Evolutionary conservation across 2,888 invertebrate genomes (phyloP), one percentile per base, ranked within the genome.

Genomic region (Conistra vaccinii): DNA sequence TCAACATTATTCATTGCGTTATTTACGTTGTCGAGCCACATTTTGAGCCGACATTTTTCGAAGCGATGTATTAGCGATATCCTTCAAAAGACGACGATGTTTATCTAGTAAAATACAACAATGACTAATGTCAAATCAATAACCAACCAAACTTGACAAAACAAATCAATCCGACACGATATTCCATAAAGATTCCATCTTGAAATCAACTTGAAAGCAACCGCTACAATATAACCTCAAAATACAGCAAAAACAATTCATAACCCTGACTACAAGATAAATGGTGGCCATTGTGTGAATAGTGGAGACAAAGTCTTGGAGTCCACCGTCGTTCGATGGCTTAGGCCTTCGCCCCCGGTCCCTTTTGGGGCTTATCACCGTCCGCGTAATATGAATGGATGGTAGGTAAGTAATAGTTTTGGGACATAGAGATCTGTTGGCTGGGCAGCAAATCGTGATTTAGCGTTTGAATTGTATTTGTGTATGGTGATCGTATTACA

Each of bases 331-430:
- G 75, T 85, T 79, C 76, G 76, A 80, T 71, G 69, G 80, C 79
- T 69, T 80, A 88, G 87, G 75, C 80, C 85, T 77, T 80, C 80
- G 72, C 78, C 78, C 57, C 39, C 73, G 51, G 84, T 45, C 87
- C 85, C 85, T 84, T 86, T 76, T 45, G 69, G 48, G 73, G 86
- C 85, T 86, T 84, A 87, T 85, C 81, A 76, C 73, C 74, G 81
- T 71, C 78, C 60, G 63, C 51, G 78, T 86, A 84, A 86, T 88
- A 89, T 88, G 84, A 88, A 90, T 89, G 86, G 80, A 88, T 85
- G 78, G 79, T 80, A 67, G 76, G 79, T 80, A 67, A 73, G 79
- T 80, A 83, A 86, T 86, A 83, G 85, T 84, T 86, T 85, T 66
- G 80, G 45, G 72, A 85, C 73, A 77, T 58, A 85, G 10, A 14